Conservation (phyloP, 2,113 vertebrate species). For the Zapus hudsonius region DNA sequence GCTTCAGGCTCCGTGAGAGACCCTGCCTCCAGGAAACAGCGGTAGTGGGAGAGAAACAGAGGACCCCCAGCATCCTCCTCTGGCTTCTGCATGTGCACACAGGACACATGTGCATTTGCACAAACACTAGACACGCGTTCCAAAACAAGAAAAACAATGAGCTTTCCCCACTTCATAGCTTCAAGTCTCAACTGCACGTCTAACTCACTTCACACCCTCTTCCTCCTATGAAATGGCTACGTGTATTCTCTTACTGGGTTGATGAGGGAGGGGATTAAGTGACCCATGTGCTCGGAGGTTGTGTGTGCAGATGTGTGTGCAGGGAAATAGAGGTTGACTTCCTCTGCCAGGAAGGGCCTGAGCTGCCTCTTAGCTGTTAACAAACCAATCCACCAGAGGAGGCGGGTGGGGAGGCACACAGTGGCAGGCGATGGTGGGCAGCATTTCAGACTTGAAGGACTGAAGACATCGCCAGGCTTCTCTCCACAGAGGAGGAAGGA, state of each 20-base stretch:
- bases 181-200: background rate
- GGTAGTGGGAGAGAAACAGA: no score
- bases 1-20: no score
- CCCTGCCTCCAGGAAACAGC: no score
- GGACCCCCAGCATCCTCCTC: no score
- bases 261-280: background rate
- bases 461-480: background rate
- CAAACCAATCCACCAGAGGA: no score
- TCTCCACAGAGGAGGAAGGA: background rate
- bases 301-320: no score
- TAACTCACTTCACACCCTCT: background rate
- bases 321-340: no score
- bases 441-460: background rate
- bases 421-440: background rate
- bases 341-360: no score
- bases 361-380: background rate
- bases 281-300: background rate
- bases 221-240: background rate
- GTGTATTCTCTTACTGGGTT: background rate
- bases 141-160: no score
- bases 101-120: no score
- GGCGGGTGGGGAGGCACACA: background rate
- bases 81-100: no score
- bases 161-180: background rate
- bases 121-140: no score